phyloP scores from a whole-genome alignment of 2,797 vertebrate species.

The Liparis tanakae region DNA sequence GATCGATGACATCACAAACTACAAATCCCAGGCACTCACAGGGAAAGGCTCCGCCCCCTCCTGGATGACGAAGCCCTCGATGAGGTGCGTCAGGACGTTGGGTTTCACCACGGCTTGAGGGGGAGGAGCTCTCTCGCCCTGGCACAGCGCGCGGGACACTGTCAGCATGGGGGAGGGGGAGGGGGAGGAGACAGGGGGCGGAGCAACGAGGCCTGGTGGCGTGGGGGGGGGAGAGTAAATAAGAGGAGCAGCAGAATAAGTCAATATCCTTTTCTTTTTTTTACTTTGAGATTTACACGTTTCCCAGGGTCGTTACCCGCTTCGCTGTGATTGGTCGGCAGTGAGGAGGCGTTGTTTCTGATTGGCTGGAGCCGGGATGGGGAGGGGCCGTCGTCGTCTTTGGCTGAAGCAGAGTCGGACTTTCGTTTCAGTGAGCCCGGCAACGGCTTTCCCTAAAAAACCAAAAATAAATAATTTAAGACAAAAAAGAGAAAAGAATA shows the following conservation, averaged over 20 bases:
- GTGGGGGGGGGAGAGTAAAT: background rate
- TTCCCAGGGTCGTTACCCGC: conserved; percentile 56
- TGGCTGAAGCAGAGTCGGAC: conserved; percentile 87
- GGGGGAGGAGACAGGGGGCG: conserved; percentile 33
- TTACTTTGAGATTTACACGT: background rate
- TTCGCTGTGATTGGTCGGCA: conserved; percentile 61
- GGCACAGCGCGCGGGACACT: conserved; percentile 81
- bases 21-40: conserved; percentile 76
- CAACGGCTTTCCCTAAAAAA: conserved; percentile 85
- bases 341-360: conserved; percentile 66
- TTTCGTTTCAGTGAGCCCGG: conserved; percentile 88
- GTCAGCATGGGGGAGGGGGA: conserved; percentile 68
- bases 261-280: background rate
- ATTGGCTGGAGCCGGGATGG: conserved; percentile 70
- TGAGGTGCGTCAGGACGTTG: conserved; percentile 96
- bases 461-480: too few relatives aligned
- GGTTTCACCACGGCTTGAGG: conserved; percentile 98
- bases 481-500: too few relatives aligned
- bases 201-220: conserved; percentile 37
- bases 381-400: conserved; percentile 73
- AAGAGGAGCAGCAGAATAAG: background rate
- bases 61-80: conserved; percentile 98
- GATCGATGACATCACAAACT: too few relatives aligned
- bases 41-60: conserved; percentile 99
- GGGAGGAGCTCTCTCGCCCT: conserved; percentile 85